Evolutionary conservation across 2,888 invertebrate genomes (phyloP).

Genomic region (Sthenelais limicola): DNA sequence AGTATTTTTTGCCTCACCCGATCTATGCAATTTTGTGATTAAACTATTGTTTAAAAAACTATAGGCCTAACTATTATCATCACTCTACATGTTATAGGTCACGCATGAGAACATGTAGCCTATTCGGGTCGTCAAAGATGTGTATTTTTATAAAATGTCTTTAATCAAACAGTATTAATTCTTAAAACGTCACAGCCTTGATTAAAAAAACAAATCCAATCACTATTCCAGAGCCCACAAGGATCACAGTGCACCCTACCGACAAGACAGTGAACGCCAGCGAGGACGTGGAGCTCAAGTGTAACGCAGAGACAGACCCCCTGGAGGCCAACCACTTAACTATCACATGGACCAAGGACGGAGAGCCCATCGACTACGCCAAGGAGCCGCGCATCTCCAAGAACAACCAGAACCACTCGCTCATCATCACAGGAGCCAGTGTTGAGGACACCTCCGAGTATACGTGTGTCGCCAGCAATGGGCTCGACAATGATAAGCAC

Average conservation of each 20-base stretch:
- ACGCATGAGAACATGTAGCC: no score
- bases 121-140: no score
- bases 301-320: conserved; percentile 62
- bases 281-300: conserved; percentile 56
- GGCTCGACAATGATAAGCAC: conserved; percentile 48
- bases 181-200: no score
- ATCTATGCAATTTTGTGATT: no score
- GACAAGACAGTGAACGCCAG: conserved; percentile 50
- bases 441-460: conserved; percentile 53
- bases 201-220: no score
- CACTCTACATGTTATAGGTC: no score
- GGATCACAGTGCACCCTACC: conserved; percentile 54
- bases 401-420: conserved; percentile 48
- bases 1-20: no score
- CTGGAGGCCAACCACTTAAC: conserved; percentile 74
- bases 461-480: conserved; percentile 54
- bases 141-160: no score
- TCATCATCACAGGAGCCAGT: conserved; percentile 55
- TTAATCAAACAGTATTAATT: no score
- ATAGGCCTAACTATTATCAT: no score
- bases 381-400: conserved; percentile 56
- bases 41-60: no score
- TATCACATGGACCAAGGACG: conserved; percentile 89
- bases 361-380: conserved; percentile 73
- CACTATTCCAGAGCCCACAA: conserved; percentile 60